A percentile compares a stretch with the other conserved stretches of the same genome.
phyloP scores from a whole-genome alignment of 2,113 vertebrate genomes.

The Vireo altiloquus region DNA sequence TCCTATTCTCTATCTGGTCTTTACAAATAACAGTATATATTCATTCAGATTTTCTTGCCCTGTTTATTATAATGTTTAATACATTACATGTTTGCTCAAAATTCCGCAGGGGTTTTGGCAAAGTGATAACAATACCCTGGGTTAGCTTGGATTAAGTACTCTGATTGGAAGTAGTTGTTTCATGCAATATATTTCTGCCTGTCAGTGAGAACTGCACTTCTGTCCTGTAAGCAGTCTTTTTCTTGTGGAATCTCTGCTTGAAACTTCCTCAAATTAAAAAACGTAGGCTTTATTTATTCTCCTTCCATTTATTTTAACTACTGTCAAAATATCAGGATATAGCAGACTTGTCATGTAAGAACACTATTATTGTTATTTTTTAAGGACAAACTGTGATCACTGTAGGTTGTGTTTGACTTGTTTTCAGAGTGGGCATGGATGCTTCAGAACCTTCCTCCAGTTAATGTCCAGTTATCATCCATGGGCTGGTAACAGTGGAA shows the following conservation, averaged over 20 bases:
- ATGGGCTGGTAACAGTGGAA: accelerated
- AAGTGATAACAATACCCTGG: background rate
- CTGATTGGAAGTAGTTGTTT: background rate
- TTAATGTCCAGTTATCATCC: background rate
- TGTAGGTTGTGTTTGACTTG: background rate
- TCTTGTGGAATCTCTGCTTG: background rate
- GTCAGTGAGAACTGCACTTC: background rate
- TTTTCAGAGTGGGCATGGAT: background rate
- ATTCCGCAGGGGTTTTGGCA: background rate
- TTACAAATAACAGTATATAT: background rate
- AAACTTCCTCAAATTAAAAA: background rate
- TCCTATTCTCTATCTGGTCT: background rate
- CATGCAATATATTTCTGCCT: background rate
- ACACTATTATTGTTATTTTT: background rate
- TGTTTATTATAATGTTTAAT: background rate
- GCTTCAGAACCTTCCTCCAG: background rate
- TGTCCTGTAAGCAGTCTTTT: background rate
- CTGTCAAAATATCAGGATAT: background rate
- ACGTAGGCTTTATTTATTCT: background rate
- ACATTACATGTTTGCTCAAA: background rate
- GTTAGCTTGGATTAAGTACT: background rate
- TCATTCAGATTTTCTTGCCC: background rate
- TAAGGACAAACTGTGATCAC: background rate
- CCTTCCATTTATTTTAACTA: background rate
- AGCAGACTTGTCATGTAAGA: background rate